These are phyloP conservation scores for Rotaria macrura DNA, from an alignment of 2,888 invertebrate species.

Conservation along the genomic window DNA sequence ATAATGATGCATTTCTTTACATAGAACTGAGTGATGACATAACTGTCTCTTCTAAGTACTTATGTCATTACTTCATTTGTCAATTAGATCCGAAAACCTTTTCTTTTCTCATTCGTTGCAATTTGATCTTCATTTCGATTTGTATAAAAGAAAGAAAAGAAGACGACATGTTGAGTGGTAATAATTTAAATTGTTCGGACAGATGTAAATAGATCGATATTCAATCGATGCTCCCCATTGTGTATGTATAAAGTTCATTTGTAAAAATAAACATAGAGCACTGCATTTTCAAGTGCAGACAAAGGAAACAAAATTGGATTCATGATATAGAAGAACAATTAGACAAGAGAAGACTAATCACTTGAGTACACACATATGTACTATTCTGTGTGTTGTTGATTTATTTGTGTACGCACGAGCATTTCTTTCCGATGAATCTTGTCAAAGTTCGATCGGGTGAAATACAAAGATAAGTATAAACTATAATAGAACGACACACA, in stretches of 20 bases:
- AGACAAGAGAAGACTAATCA: neutral
- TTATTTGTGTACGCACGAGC: neutral
- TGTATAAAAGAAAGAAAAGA: neutral
- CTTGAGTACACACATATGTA: constrained; percentile 1
- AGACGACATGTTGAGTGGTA: neutral
- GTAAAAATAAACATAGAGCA: neutral
- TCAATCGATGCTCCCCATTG: neutral
- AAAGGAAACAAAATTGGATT: neutral
- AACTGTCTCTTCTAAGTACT: neutral
- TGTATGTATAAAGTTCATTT: neutral
- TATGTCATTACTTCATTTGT: neutral
- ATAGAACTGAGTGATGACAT: neutral
- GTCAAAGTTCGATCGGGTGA: neutral
- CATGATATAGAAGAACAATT: neutral
- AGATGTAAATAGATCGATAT: neutral
- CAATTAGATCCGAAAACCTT: neutral
- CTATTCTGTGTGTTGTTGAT: neutral
- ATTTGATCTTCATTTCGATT: neutral
- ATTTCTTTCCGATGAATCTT: neutral
- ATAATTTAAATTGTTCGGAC: neutral
- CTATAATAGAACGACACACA: neutral
- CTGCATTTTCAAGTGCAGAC: neutral
- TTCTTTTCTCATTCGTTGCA: neutral
- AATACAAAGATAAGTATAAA: neutral
- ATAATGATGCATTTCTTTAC: neutral